Evolutionary conservation across 2,888 invertebrate genomes (phyloP), one percentile per base, ranked within the genome.

Genomic region (Chymomyza amoena): DNA sequence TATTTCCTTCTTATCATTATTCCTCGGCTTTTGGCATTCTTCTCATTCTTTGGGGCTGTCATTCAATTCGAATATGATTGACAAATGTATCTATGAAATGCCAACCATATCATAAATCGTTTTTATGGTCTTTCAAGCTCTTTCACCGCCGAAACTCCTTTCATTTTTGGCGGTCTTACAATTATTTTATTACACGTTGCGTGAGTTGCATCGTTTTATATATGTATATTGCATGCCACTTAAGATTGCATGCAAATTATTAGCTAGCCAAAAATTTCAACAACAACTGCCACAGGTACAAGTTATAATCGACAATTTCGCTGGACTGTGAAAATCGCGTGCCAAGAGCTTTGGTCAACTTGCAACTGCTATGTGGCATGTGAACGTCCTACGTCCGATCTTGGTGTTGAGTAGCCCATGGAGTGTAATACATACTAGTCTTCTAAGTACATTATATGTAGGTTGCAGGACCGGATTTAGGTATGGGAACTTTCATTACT

Each of bases 191-290:
- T 83, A 84, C 39, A 36, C 56, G 75, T 75, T 72, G 84, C 83
- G 87, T 83, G 83, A 67, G 57, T 57, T 18, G 13, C 57, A 72
- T 62, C 79, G 84, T 59, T 70, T 67, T 16, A 57, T 18, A 45
- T 68, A 70, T 7, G 60, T 68, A 70, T 7, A 39, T 86, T 77
- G 80, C 87, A 84, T 81, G 82, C 84, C 63, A 64, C 64, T 68
- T 64, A 36, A 67, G 64, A 64, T 86, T 75, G 82, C 82, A 83
- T 83, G 87, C 83, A 86, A 79, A 83, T 86, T 83, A 83, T 87
- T 83, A 80, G 84, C 86, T 72, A 84, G 86, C 77, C 69, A 72
- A 72, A 54, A 70, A 72, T 72, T 71, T 69, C 76, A 75, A 64
- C 64, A 76, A 76, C 13, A 45, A 45, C 39, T 45, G 39, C n/a